These are phyloP conservation scores for Horisme vitalbata DNA, from an alignment of 2,888 invertebrate species.

Conservation along the genomic window DNA sequence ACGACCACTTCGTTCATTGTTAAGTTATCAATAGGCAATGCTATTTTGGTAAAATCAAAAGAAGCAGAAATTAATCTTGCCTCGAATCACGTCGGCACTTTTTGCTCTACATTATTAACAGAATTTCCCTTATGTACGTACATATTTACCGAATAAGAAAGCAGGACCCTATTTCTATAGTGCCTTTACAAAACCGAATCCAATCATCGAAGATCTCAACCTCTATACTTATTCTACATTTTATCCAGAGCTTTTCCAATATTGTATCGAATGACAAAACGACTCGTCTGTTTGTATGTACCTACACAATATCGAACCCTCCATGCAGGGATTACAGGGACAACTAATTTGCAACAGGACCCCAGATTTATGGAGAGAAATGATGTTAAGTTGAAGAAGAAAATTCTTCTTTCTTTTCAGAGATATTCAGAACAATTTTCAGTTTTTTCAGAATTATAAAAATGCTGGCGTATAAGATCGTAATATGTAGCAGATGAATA, in stretches of 20 bases:
- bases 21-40: no score
- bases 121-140: neutral
- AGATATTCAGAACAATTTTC: no score
- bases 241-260: slow-evolving; percentile 23
- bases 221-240: slow-evolving; percentile 3
- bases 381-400: slow-evolving; percentile 1
- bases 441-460: no score
- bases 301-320: slow-evolving; percentile 27
- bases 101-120: no score
- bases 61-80: no score
- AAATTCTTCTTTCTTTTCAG: no score
- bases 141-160: slow-evolving; percentile 2
- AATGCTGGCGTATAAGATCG: no score
- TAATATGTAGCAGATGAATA: no score
- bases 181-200: slow-evolving; percentile 20
- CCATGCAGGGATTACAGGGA: slow-evolving; percentile 44
- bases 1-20: no score
- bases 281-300: no score
- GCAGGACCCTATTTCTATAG: slow-evolving; percentile 20
- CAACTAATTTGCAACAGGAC: slow-evolving; percentile 41
- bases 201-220: slow-evolving; percentile 21
- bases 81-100: no score
- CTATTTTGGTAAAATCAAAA: no score
- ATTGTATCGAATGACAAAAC: slow-evolving; percentile 31
- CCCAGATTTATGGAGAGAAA: slow-evolving; percentile 9